These are phyloP conservation scores for Triops cancriformis DNA, from an alignment of 1,140 invertebrate genomes.

Conservation along the genomic window DNA sequence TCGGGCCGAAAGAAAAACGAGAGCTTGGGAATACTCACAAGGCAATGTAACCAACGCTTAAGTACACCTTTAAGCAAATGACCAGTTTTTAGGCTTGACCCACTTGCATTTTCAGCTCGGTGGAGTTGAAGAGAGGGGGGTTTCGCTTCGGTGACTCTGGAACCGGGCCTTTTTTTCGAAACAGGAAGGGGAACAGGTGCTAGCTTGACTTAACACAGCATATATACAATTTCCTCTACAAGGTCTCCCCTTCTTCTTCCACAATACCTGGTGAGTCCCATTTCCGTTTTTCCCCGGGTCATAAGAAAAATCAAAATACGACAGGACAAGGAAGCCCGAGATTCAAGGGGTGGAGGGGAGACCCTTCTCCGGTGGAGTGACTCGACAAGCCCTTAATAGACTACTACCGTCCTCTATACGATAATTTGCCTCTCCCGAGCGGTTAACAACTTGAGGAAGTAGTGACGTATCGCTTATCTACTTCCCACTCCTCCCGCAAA, in stretches of 20 bases:
- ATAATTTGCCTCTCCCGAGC: background rate
- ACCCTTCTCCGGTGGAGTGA: background rate
- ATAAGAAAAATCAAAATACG: background rate
- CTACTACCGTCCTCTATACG: background rate
- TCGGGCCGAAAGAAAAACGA: no score
- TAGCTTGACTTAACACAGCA: slow-evolving; percentile 10
- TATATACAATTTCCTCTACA: background rate
- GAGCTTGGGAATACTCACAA: no score
- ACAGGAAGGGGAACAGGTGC: slow-evolving; percentile 4
- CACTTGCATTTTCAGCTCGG: no score
- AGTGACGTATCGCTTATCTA: background rate
- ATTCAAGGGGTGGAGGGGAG: slow-evolving; percentile 3
- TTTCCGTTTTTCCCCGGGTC: background rate
- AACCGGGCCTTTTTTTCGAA: background rate
- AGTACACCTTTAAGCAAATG: no score
- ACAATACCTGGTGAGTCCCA: background rate
- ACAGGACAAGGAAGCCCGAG: background rate
- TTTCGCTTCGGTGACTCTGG: background rate
- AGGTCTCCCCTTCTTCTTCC: background rate
- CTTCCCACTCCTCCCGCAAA: background rate
- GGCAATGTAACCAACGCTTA: no score
- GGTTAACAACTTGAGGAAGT: background rate
- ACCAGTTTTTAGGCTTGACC: no score
- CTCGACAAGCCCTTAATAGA: background rate
- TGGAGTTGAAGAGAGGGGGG: background rate